Base-by-base conservation (phyloP, 2,888 invertebrate genomes). In the Aromia moschata region DNA sequence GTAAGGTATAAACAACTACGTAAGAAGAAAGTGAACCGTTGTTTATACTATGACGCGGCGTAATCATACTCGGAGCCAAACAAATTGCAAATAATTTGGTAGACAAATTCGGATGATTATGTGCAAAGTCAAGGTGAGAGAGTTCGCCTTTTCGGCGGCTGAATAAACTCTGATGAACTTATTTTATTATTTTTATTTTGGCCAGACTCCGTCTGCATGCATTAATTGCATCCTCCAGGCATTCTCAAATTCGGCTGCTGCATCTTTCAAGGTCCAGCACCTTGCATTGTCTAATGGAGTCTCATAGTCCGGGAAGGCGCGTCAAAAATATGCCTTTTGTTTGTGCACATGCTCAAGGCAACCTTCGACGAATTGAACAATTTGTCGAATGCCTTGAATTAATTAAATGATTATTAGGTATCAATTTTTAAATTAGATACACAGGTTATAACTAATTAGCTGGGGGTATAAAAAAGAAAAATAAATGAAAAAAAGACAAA, bases 161-260 rank as follows among this genome's bases (percentile, higher is more conserved):
- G 65, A 62, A 72, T 70, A 72, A 73, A 74, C 72, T 73, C 72
- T 68, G 70, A 69, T 74, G 74, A 73, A 74, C 72, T 67, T 72
- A 72, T 74, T 72, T 72, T 68, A 64, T 64, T 66, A 64, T 68
- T 72, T 71, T 70, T 69, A 65, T 71, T 74, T 70, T 58, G 60
- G 58, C 64, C 62, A 62, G 65, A 70, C 69, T 70, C 71, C 70
- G 78, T 78, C 76, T 77, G 77, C 75, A 75, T 80, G 78, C 77
- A 79, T 80, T 79, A 79, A 80, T 80, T 79, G 79, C 77, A 77
- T 77, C 78, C 77, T 75, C 66, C 72, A 69, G 77, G 78, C 77
- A 74, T 70, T 75, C 70, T 73, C 66, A 70, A 70, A 69, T 71
- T 71, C 70, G 70, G 70, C 67, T 66, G 65, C 70, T 62, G 69